Conservation (phyloP, 2,888 invertebrate genomes). For the Oscheius sp. region DNA sequence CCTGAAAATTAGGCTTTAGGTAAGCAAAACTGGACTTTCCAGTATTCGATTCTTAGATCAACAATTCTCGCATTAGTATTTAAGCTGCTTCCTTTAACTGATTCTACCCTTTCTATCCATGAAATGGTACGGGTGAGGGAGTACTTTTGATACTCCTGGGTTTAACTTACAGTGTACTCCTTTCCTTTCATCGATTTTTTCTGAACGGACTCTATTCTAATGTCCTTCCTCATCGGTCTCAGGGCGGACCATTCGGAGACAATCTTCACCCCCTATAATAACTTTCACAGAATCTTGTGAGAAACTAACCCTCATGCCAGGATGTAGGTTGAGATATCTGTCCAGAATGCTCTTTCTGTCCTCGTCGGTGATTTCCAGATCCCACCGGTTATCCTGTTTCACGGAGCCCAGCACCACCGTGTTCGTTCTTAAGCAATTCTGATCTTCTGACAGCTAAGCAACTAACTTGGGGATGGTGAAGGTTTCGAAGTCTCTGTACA, state of each 20-base stretch:
- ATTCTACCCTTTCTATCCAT: no score
- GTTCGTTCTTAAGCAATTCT: slow-evolving; percentile 43
- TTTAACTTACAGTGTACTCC: slow-evolving; percentile 42
- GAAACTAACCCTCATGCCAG: slow-evolving; percentile 45
- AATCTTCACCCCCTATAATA: slow-evolving; percentile 43
- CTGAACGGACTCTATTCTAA: slow-evolving; percentile 51
- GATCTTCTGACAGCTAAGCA: no score
- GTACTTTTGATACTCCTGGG: no score
- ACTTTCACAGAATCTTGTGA: no score
- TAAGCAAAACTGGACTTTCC: no score
- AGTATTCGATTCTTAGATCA: no score
- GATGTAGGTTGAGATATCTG: slow-evolving; percentile 50
- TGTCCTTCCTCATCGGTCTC: slow-evolving; percentile 49
- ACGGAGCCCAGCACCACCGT: slow-evolving; percentile 56
- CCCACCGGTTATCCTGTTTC: slow-evolving; percentile 43
- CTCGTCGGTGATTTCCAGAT: slow-evolving; percentile 35
- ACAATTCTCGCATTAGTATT: no score
- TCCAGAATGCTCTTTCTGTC: slow-evolving; percentile 46
- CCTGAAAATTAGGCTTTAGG: slow-evolving; percentile 18
- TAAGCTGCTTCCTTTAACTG: no score
- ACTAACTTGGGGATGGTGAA: slow-evolving; percentile 60
- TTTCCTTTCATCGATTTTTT: slow-evolving; percentile 37
- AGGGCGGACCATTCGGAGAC: slow-evolving; percentile 44
- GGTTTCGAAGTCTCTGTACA: slow-evolving; percentile 76
- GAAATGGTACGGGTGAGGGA: no score